These are phyloP conservation scores for Ichneumoninae sp. DNA, from an alignment of 2,888 invertebrate genomes.

Conservation along the genomic window DNA sequence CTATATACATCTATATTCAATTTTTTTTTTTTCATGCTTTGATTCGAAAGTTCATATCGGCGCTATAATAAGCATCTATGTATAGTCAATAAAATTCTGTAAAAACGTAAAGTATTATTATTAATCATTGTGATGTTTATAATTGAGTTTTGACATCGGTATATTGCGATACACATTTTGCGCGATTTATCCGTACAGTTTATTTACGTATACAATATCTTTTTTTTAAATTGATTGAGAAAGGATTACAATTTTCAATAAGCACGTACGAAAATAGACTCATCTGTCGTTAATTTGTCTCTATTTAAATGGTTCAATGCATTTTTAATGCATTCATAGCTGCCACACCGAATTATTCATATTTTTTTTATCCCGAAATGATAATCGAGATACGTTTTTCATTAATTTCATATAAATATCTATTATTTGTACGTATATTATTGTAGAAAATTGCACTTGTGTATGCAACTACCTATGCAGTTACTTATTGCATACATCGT, in stretches of 20 bases:
- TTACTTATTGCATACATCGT: conserved; percentile 56
- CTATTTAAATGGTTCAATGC: conserved; percentile 8
- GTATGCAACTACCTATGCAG: conserved; percentile 49
- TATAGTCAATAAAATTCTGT: conserved; percentile 21
- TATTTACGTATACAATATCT: conserved; percentile 5
- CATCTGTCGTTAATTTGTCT: conserved; percentile 15
- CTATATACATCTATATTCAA: neutral
- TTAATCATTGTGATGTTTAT: conserved; percentile 1
- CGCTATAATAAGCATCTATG: conserved; percentile 18
- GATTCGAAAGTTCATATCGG: conserved; percentile 3
- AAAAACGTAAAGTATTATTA: neutral
- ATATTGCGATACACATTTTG: conserved; percentile 50
- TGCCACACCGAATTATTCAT: neutral
- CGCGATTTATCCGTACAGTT: conserved; percentile 15
- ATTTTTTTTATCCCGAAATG: conserved; percentile 5
- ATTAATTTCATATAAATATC: conserved; percentile 39
- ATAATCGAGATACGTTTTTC: neutral
- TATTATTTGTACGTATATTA: conserved; percentile 69
- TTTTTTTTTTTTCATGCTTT: neutral
- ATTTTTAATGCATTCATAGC: conserved; percentile 18
- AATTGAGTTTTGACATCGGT: conserved; percentile 22
- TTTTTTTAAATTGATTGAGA: conserved; percentile 26
- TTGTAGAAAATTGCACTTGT: conserved; percentile 73
- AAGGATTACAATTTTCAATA: conserved; percentile 62
- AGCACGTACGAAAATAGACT: conserved; percentile 65